Base-by-base conservation (phyloP, 2,888 invertebrate species). In the Pecten maximus region DNA sequence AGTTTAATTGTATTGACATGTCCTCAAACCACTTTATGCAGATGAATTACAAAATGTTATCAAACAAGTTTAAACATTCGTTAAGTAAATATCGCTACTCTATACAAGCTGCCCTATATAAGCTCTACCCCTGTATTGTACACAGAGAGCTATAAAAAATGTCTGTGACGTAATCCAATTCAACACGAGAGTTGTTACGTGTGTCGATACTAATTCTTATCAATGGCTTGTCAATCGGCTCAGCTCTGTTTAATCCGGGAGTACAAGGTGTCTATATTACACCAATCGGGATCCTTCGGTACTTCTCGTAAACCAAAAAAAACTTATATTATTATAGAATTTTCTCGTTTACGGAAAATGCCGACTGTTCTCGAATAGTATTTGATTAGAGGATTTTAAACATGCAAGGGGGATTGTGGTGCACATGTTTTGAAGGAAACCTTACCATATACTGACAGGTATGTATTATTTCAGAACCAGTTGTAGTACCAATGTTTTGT, bases 111-210 rank as follows among this genome's bases (percentile, higher is more conserved):
- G 60, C n/a, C 60, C 28, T n/a, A 35, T 74, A 23, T 35, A 74
- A 74, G 10, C 28, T 35, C 35, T 35, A 74, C 28, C 6, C 2
- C 28, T 0, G 74, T 28, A 28, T 28, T 35, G 23, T 28, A 10
- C 23, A 35, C 10, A 74, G 2, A 60, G 23, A 0, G 35, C 35
- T 74, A 2, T 35, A 74, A 74, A 60, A 74, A 74, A 12, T 35
- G 35, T 15, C 12, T 74, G 74, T 74, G 74, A 74, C 74, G 74
- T 35, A 74, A 74, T 74, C 35, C 74, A 74, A 74, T 74, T 74
- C 74, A 35, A 35, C 28, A 19, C 28, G 10, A 74, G 6, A 74
- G 35, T 35, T 74, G 74, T 74, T 74, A 74, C 74, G 74, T 74
- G 35, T 74, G 35, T 74, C 74, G 16, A 74, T 28, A 74, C 28